Evolutionary conservation across 1,140 invertebrate species (phyloP).

Genomic region (Drosophila sucinea): DNA sequence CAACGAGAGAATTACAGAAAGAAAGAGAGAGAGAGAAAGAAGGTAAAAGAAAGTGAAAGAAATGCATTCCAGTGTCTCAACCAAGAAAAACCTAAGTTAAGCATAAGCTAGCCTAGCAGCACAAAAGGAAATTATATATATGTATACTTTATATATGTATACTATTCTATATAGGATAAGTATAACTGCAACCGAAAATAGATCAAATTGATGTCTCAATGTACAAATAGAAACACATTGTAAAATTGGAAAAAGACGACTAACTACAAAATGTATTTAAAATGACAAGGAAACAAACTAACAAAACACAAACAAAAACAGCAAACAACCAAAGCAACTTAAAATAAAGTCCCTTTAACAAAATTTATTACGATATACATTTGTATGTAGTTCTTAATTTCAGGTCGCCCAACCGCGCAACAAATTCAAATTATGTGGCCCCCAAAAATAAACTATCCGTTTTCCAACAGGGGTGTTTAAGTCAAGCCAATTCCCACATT

Average conservation of each 20-base stretch:
- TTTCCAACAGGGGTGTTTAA: no score
- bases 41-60: conserved; percentile 31
- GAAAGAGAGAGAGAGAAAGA: conserved; percentile 16
- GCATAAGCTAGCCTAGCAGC: conserved; percentile 46
- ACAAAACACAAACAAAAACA: conserved; percentile 39
- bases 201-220: conserved; percentile 72
- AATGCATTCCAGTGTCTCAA: conserved; percentile 77
- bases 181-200: conserved; percentile 49
- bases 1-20: conserved; percentile 41
- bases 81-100: conserved; percentile 59
- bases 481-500: no score
- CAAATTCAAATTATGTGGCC: no score
- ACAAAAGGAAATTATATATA: conserved; percentile 55
- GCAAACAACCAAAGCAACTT: conserved; percentile 17
- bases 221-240: conserved; percentile 65
- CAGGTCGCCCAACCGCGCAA: no score
- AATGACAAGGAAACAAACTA: conserved; percentile 10
- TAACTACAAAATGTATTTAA: conserved; percentile 48
- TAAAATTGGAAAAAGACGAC: conserved; percentile 47
- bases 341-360: conserved; percentile 6
- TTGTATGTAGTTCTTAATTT: no score
- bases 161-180: conserved; percentile 43
- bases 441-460: no score
- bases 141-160: conserved; percentile 27
- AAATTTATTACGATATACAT: not conserved